Evolutionary conservation across 1,140 invertebrate genomes (phyloP), one percentile per base, ranked within the genome.

Genomic region (Stegodyphus mimosarum): DNA sequence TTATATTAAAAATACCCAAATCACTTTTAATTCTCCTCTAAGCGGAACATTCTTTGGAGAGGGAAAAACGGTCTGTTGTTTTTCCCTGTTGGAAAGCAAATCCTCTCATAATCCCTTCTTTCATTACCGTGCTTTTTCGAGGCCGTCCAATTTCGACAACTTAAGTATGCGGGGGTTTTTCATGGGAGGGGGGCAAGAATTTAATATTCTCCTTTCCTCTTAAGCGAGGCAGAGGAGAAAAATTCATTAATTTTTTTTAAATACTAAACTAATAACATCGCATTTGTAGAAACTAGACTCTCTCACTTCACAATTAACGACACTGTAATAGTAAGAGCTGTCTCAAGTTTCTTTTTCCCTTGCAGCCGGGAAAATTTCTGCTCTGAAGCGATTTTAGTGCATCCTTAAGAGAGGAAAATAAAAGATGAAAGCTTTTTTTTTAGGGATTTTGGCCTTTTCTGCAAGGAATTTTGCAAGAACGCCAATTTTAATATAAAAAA

Each of bases 1-100:
- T 33, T 33, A 70, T 80, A 80, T 80, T 80, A 80, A 80, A 80
- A 72, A 80, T 80, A 80, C 78, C 78, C 78, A 80, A 80, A 80
- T 80, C 78, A 72, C 67, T 80, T 80, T 80, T 80, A 80, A 80
- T 80, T 80, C 77, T 67, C 50, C 7, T n/a, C n/a, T 80, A 80
- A 80, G 78, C 67, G 52, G 15, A 9, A 50, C 78, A 80, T 63
- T 71, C 78, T 72, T 71, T 49, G 15, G n/a, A 7, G 50, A 18
- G n/a, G 77, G 70, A 70, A 79, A 70, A 71, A 18, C 48, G 6
- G 67, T 13, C 48, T 80, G 78, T 80, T 80, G 66, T 80, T 80
- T 80, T 80, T 64, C 50, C 66, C 33, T 33, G 33, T 33, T 49
- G 49, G 33, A 71, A 80, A 60, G 78, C 18, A 80, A 80, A 80